A percentile compares a stretch with the other conserved stretches of the same genome.
phyloP scores from a whole-genome alignment of 1,140 invertebrate species.

The Prorops nasuta region DNA sequence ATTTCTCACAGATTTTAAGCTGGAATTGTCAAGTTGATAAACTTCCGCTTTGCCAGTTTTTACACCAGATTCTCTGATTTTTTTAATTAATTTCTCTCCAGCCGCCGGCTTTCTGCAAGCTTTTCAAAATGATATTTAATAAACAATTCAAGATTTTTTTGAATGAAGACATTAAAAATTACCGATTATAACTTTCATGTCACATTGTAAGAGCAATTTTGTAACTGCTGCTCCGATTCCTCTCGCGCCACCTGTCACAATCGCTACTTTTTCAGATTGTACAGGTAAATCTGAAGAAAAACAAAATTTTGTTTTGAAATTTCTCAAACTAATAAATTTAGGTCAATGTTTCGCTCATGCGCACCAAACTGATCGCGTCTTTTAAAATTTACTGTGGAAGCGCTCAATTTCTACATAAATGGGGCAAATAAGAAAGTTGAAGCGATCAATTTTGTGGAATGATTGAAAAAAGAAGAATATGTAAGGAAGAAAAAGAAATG shows the following conservation, averaged over 20 bases:
- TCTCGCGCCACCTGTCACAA: slow-evolving; percentile 84
- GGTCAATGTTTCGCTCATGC: too few species aligned
- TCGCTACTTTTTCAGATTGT: slow-evolving; percentile 72
- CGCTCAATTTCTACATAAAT: too few species aligned
- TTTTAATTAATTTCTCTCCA: slow-evolving; percentile 59
- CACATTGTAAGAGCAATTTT: slow-evolving; percentile 73
- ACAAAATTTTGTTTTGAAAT: too few species aligned
- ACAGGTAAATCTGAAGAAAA: too few species aligned
- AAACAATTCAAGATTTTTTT: background rate
- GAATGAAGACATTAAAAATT: slow-evolving; percentile 26
- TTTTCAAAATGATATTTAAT: slow-evolving; percentile 35
- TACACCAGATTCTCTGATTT: slow-evolving; percentile 57
- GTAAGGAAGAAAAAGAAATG: too few species aligned
- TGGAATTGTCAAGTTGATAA: slow-evolving; percentile 63
- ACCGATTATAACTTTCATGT: slow-evolving; percentile 85
- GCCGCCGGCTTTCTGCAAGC: slow-evolving; percentile 67
- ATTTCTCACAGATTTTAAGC: slow-evolving; percentile 70
- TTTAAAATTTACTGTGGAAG: too few species aligned
- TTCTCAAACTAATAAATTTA: too few species aligned
- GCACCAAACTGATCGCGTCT: too few species aligned
- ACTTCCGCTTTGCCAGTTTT: slow-evolving; percentile 55
- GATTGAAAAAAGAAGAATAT: too few species aligned
- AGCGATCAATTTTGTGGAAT: too few species aligned
- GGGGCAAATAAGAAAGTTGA: too few species aligned
- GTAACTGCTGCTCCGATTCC: slow-evolving; percentile 85